Percentiles rank a stretch among this genome's conserved stretches.
These are phyloP conservation scores for Selenia dentaria DNA, from an alignment of 2,888 invertebrate genomes.

Conservation along the genomic window DNA sequence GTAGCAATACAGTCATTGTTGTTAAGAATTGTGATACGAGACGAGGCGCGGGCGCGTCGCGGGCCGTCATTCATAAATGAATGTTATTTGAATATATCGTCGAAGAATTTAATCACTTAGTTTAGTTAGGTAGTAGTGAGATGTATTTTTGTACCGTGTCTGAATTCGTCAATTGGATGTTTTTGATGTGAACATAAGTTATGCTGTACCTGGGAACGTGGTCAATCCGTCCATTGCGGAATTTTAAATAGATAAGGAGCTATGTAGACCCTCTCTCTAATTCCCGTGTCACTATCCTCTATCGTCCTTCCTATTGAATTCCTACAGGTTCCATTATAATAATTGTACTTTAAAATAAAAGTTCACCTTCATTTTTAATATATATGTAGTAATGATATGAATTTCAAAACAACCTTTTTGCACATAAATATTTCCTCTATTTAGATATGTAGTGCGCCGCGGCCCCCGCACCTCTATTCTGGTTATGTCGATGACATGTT, in stretches of 20 bases:
- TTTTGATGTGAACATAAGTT: conserved; percentile 48
- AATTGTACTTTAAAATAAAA: background rate
- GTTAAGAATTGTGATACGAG: conserved; percentile 68
- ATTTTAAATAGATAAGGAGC: conserved; percentile 69
- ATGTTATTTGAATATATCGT: conserved; percentile 32
- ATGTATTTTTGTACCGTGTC: conserved; percentile 78
- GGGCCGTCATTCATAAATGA: conserved; percentile 35
- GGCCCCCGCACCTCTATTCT: conserved; percentile 54
- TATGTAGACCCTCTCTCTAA: conserved; percentile 51
- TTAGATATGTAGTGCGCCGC: conserved; percentile 39
- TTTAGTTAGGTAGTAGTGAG: conserved; percentile 73
- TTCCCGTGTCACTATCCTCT: conserved; percentile 21
- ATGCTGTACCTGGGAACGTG: conserved; percentile 70
- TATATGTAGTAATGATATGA: too few relatives aligned
- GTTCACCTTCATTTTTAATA: conserved; percentile 10
- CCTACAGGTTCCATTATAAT: conserved; percentile 1
- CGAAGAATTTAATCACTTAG: conserved; percentile 58
- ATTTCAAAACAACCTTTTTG: conserved; percentile 16
- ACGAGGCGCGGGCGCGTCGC: conserved; percentile 59
- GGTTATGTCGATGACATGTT: conserved; percentile 34
- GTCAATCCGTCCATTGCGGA: conserved; percentile 77
- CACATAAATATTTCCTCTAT: conserved; percentile 23
- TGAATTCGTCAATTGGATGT: conserved; percentile 66
- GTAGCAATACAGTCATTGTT: conserved; percentile 52
- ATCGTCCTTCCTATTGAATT: conserved; percentile 19